These are phyloP conservation scores for Stictonetta naevosa DNA, from an alignment of 2,113 vertebrate genomes.

Conservation along the genomic window DNA sequence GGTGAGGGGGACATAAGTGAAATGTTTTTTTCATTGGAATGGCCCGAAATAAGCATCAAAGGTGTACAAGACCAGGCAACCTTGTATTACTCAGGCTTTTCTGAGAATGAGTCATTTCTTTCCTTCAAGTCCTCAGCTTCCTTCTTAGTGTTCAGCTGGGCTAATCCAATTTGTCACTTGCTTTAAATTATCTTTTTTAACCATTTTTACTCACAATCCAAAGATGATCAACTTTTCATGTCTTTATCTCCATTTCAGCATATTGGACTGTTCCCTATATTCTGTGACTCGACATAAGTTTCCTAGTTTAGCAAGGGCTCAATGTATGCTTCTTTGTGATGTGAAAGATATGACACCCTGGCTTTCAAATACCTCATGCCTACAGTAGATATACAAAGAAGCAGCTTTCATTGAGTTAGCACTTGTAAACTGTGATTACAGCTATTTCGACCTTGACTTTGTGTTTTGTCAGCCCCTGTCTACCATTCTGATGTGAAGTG, in stretches of 20 bases:
- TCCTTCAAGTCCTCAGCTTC: not conserved
- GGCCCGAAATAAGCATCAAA: not conserved
- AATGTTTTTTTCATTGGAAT: not conserved
- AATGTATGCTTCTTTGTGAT: not conserved
- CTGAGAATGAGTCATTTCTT: not conserved
- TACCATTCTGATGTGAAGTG: not conserved
- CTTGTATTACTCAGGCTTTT: not conserved
- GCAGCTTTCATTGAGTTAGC: not conserved
- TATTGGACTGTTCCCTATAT: not conserved
- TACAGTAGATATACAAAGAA: not conserved
- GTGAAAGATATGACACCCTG: not conserved
- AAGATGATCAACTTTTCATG: not conserved
- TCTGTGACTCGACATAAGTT: not conserved
- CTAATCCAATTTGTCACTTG: not conserved
- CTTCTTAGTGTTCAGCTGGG: not conserved
- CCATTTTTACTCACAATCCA: not conserved
- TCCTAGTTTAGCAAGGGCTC: not conserved
- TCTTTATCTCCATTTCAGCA: not conserved
- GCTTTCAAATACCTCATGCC: not conserved
- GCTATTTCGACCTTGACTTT: not conserved
- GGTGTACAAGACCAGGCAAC: not conserved
- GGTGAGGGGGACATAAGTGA: not conserved
- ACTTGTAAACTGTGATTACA: not conserved
- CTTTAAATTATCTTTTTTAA: not conserved
- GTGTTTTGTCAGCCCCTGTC: not conserved